These are phyloP conservation scores for Cheirogaleus major DNA, from an alignment of 2,797 vertebrate species.

Conservation along the genomic window DNA sequence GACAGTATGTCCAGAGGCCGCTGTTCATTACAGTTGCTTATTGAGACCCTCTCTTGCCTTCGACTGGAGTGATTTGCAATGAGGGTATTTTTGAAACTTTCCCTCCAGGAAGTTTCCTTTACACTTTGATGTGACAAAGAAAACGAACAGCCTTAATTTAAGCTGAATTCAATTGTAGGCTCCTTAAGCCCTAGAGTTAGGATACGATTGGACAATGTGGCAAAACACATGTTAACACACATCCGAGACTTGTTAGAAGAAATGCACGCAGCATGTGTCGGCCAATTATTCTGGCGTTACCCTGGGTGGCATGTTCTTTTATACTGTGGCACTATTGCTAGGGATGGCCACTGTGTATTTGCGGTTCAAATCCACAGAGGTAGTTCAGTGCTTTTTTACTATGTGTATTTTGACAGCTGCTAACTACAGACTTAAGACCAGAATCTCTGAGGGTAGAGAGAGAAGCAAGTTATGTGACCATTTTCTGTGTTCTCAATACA, in stretches of 20 bases:
- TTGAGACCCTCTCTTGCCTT: slow-evolving; percentile 42
- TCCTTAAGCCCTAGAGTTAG: background rate
- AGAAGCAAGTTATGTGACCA: background rate
- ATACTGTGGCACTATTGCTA: rapidly evolving
- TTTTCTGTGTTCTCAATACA: background rate
- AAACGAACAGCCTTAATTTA: background rate
- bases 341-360: background rate
- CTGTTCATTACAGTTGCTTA: slow-evolving; percentile 41
- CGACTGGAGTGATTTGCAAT: background rate
- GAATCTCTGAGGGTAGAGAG: background rate
- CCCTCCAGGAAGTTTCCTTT: slow-evolving; percentile 40
- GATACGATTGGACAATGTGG: slow-evolving; percentile 20
- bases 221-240: background rate
- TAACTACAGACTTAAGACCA: background rate
- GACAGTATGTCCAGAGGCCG: slow-evolving; percentile 41
- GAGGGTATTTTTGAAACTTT: slow-evolving; percentile 50
- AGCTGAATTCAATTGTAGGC: slow-evolving; percentile 1
- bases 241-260: background rate
- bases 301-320: background rate
- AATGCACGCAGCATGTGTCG: rapidly evolving
- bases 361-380: background rate
- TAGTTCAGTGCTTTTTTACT: background rate
- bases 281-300: background rate
- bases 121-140: slow-evolving; percentile 42
- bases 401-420: background rate